Evolutionary conservation across 2,113 vertebrate species (phyloP).

Genomic region (Sinocyclocheilus anophthalmus): DNA sequence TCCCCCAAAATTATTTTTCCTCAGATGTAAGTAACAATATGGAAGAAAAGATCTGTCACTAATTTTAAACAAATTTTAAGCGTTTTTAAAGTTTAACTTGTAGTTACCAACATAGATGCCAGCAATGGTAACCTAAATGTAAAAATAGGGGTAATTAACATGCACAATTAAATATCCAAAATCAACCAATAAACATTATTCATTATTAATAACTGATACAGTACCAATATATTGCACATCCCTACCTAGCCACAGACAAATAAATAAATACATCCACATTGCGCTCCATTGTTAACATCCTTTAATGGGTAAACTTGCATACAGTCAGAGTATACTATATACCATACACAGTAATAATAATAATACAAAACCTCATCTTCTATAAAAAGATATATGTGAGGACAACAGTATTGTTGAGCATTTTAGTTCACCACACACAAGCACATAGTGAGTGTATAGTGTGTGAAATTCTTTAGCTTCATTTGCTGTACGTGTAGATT

Average conservation of each 20-base stretch:
- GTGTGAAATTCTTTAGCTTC: slow-evolving; percentile 11
- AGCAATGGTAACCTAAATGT: not conserved
- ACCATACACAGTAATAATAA: slow-evolving; percentile 54
- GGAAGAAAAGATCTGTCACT: not conserved
- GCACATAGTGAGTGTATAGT: slow-evolving; percentile 37
- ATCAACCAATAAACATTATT: not conserved
- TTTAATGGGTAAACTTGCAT: slow-evolving; percentile 71
- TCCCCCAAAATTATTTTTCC: too few species aligned
- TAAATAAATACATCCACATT: not conserved
- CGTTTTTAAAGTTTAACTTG: not conserved
- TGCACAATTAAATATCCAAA: not conserved
- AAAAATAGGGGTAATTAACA: not conserved
- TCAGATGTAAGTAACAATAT: not conserved
- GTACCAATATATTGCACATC: not conserved
- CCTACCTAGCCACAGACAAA: not conserved
- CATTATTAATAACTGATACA: not conserved
- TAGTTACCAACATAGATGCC: too few species aligned
- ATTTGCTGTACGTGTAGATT: not conserved
- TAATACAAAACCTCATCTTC: slow-evolving; percentile 46
- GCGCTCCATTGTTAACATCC: slow-evolving; percentile 20
- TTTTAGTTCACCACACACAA: not conserved
- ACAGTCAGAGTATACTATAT: slow-evolving; percentile 57
- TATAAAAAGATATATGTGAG: not conserved
- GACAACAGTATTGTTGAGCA: not conserved
- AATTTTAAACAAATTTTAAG: not conserved